Evolutionary conservation across 2,113 vertebrate genomes (phyloP).

Genomic region (Ceyx margarethae): DNA sequence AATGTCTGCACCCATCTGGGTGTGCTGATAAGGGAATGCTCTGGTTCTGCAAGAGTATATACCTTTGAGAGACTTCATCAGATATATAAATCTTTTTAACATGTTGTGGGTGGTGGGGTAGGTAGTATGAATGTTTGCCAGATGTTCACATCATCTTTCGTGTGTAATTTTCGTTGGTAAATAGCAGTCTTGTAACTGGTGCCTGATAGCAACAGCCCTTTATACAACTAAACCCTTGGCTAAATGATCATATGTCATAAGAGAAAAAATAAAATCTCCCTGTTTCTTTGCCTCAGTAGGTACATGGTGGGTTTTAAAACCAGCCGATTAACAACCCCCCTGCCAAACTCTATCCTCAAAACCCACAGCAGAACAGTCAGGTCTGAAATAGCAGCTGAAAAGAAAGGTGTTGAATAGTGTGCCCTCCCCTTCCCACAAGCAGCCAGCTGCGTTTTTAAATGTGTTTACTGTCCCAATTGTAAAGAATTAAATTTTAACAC

Average conservation of each 20-base stretch:
- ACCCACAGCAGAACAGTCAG: neutral
- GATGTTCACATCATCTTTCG: slow-evolving; percentile 58
- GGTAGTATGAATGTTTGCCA: slow-evolving; percentile 60
- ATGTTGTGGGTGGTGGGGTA: slow-evolving; percentile 55
- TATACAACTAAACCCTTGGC: slow-evolving; percentile 36
- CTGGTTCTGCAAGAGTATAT: slow-evolving; percentile 20
- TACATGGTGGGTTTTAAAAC: neutral
- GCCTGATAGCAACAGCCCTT: slow-evolving; percentile 53
- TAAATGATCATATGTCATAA: slow-evolving; percentile 9
- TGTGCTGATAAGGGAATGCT: slow-evolving; percentile 12
- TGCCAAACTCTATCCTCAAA: neutral
- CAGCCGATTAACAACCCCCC: neutral
- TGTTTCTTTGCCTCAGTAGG: slow-evolving; percentile 5
- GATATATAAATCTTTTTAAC: slow-evolving; percentile 48
- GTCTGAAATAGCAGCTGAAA: neutral
- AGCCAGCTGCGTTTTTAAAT: slow-evolving; percentile 54
- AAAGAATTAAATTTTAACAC: slow-evolving; percentile 74
- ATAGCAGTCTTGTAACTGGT: slow-evolving; percentile 58
- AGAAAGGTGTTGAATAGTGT: neutral
- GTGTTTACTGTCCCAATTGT: slow-evolving; percentile 66
- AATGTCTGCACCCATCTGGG: slow-evolving; percentile 32
- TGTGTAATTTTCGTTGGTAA: slow-evolving; percentile 68
- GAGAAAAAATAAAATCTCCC: slow-evolving; percentile 11
- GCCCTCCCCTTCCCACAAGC: slow-evolving; percentile 39
- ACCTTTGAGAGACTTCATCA: slow-evolving; percentile 50